Evolutionary conservation across 1,140 invertebrate genomes (phyloP), one percentile per base, ranked within the genome.

Genomic region (Drosophila athabasca): DNA sequence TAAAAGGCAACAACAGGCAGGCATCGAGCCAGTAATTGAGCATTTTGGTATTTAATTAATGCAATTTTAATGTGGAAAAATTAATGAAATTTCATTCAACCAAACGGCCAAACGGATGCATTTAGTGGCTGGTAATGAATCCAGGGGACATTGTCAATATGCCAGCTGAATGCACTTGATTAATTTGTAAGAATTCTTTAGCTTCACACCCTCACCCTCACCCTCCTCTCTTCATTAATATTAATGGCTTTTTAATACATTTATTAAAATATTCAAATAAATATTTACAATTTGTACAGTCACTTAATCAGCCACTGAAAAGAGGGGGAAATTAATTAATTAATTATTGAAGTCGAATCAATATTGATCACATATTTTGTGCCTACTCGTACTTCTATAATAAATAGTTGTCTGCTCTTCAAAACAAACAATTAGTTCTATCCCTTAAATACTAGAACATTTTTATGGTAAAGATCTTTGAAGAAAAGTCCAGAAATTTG

Each of bases 21-120:
- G 76, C 58, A 51, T 46, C 26, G 26, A 57, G 61, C 59, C 46
- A 43, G 39, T 51, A 60, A 69, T 53, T 57, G 26, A 45, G 45
- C 53, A 59, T 75, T 80, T 79, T 49, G 48, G 45, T 67, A 76
- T 85, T 80, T 72, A 84, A 84, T 84, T 76, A 85, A 73, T 80
- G 60, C 48, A 53, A 59, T 68, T 85, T 53, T 84, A 79, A 76
- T 80, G 73, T 76, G 80, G 60, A 75, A 84, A 84, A 84, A 69
- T 85, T 84, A 80, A 85, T 84, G 75, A 66, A 76, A 68, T 73
- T 60, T 59, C 61, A 76, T 72, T 74, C 51, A 57, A 54, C 24
- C 24, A 2, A 2, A 2, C 45, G 26, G 17, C 29, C 50, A 52
- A 45, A 58, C 60, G 57, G 72, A 64, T 50, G 76, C 48, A 66